Percentiles rank a stretch among this genome's conserved stretches.
Evolutionary conservation across 2,797 vertebrate species (phyloP).

Genomic region (Poliocrania exsul): DNA sequence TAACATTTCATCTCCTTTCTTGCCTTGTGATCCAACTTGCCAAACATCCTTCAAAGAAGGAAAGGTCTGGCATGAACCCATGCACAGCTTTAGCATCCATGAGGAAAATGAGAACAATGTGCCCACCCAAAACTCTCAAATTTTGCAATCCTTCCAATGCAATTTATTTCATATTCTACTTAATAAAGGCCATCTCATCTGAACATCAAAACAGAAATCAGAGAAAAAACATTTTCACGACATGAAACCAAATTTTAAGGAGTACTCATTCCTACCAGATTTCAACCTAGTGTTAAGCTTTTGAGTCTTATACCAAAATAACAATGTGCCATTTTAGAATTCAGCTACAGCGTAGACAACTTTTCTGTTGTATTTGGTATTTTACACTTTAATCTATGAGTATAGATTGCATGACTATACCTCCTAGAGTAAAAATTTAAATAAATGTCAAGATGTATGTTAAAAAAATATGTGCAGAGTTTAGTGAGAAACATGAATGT

Average conservation of each 20-base stretch:
- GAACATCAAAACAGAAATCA: neutral
- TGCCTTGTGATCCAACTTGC: neutral
- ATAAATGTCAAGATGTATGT: slow-evolving; percentile 62
- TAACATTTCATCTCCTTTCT: neutral
- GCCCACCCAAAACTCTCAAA: neutral
- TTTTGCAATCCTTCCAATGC: neutral
- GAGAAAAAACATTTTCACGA: neutral
- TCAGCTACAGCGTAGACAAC: neutral
- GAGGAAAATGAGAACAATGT: rapidly evolving
- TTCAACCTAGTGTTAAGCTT: neutral
- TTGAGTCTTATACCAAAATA: neutral
- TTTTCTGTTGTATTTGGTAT: neutral
- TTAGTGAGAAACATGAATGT: slow-evolving; percentile 69
- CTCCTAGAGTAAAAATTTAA: slow-evolving; percentile 64
- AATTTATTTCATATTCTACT: neutral
- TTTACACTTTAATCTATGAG: slow-evolving; percentile 33
- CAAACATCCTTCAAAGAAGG: neutral
- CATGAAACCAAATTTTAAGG: neutral
- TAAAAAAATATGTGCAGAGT: slow-evolving; percentile 67
- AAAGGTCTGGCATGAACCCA: neutral
- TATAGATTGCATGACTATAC: slow-evolving; percentile 19
- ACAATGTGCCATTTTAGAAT: neutral
- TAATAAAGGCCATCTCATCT: neutral
- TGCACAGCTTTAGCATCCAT: neutral
- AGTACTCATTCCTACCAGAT: neutral